Percentiles rank a stretch among this genome's conserved stretches.
Evolutionary conservation across 2,888 invertebrate species (phyloP).

Genomic region (Coleophora flavipennella): DNA sequence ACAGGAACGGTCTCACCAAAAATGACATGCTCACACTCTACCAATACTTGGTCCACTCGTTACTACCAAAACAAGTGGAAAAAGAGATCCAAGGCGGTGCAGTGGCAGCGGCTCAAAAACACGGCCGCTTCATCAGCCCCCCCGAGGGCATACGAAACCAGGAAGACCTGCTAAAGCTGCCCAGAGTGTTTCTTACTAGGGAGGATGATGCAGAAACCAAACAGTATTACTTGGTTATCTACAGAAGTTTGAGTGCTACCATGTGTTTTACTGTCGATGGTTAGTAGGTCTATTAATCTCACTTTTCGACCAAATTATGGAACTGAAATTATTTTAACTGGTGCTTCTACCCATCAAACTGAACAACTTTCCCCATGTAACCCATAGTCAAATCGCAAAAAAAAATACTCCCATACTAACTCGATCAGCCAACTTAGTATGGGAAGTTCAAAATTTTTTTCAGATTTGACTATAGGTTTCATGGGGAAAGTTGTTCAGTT

Average conservation of each 20-base stretch:
- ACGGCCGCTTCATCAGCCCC: conserved; percentile 61
- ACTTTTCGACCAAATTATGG: too few relatives aligned
- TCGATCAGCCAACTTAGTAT: too few relatives aligned
- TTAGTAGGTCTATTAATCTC: conserved; percentile 41
- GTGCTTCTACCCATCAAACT: too few relatives aligned
- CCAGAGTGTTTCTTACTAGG: conserved; percentile 79
- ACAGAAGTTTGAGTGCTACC: conserved; percentile 88
- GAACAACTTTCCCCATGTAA: too few relatives aligned
- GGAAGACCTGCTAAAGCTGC: conserved; percentile 75
- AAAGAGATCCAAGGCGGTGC: conserved; percentile 81
- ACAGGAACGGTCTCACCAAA: conserved; percentile 89
- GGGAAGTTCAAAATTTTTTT: too few relatives aligned
- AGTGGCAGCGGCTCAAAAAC: conserved; percentile 59
- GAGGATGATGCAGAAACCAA: conserved; percentile 67
- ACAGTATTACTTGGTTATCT: conserved; percentile 84
- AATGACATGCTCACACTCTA: conserved; percentile 91
- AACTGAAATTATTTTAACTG: too few relatives aligned
- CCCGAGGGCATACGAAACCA: conserved; percentile 48
- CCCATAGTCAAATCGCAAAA: too few relatives aligned
- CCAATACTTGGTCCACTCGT: conserved; percentile 84
- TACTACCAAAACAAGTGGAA: conserved; percentile 84
- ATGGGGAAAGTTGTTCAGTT: too few relatives aligned
- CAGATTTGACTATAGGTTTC: too few relatives aligned
- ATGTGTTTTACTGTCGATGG: conserved; percentile 88
- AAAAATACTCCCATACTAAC: too few relatives aligned